phyloP scores from a whole-genome alignment of 2,797 vertebrate species.

The Galago senegalensis region DNA sequence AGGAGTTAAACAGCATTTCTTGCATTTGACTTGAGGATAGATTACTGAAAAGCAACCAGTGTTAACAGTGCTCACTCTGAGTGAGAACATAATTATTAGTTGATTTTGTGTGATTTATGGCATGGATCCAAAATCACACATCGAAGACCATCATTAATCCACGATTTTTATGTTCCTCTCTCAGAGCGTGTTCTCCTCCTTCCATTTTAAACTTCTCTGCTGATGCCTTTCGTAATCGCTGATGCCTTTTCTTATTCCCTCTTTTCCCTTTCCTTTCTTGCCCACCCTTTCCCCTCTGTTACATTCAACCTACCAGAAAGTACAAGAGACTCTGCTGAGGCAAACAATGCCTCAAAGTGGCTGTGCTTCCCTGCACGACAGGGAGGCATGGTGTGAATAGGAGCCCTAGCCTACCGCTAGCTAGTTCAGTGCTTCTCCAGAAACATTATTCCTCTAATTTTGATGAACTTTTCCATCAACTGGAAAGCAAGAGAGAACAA shows the following conservation, averaged over 20 bases:
- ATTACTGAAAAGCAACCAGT: constrained; percentile 10
- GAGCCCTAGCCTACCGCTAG: not conserved
- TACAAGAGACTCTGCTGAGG: not conserved
- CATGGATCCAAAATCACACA: not conserved
- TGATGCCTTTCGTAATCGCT: not conserved
- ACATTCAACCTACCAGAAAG: not conserved
- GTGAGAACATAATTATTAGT: constrained; percentile 46
- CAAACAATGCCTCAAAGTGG: not conserved
- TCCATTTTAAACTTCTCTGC: constrained; percentile 15
- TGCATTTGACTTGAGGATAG: constrained; percentile 18
- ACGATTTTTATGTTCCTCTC: not conserved
- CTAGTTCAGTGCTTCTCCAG: not conserved
- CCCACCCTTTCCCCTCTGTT: not conserved
- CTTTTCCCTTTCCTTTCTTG: not conserved
- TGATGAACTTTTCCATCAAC: not conserved
- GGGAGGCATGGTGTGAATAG: not conserved
- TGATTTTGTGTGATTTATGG: constrained; percentile 60
- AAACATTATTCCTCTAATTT: not conserved
- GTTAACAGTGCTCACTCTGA: not conserved
- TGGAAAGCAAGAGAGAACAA: constrained; percentile 46
- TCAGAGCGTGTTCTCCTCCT: not conserved
- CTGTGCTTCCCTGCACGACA: not conserved
- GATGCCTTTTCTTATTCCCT: constrained; percentile 9
- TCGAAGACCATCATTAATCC: constrained; percentile 34
- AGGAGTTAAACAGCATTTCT: constrained; percentile 14